Conservation (phyloP, 2,797 vertebrate species). For the Rhadinocentrus ornatus region DNA sequence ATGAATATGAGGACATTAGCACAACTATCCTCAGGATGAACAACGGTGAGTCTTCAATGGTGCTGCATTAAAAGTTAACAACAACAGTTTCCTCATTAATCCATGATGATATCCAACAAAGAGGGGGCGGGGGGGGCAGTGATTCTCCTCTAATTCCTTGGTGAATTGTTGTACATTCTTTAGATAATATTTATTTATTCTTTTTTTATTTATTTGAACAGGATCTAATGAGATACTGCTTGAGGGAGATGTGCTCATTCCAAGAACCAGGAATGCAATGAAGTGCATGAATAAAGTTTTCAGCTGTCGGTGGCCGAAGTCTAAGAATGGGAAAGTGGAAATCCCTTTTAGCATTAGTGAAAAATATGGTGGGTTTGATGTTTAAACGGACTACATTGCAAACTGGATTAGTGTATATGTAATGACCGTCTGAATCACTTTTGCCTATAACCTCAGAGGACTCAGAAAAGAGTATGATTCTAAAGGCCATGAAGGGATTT, state of each 20-base stretch:
- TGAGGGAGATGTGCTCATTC: conserved; percentile 59
- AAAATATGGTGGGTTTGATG: conserved; percentile 52
- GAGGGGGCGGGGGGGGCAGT: neutral
- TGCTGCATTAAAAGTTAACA: neutral
- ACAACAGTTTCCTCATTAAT: neutral
- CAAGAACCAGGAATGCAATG: conserved; percentile 56
- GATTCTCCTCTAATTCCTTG: neutral
- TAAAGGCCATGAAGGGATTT: conserved; percentile 32
- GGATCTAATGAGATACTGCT: conserved; percentile 35
- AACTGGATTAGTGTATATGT: neutral
- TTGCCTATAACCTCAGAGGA: conserved; percentile 15
- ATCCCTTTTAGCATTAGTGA: conserved; percentile 42
- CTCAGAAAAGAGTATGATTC: conserved; percentile 16
- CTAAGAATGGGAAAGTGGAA: conserved; percentile 28
- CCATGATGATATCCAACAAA: neutral
- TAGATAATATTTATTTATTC: neutral
- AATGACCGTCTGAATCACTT: neutral
- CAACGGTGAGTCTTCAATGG: conserved; percentile 44
- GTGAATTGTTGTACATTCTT: neutral
- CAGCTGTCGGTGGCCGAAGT: conserved; percentile 68
- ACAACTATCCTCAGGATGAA: conserved; percentile 68
- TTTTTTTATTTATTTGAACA: conserved; percentile 17
- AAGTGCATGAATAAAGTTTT: neutral
- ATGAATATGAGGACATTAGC: conserved; percentile 24
- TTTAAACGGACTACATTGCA: neutral